A percentile compares a stretch with the other conserved stretches of the same genome.
These are phyloP conservation scores for Cremastinae sp. DNA, from an alignment of 2,888 invertebrate genomes.

Conservation along the genomic window DNA sequence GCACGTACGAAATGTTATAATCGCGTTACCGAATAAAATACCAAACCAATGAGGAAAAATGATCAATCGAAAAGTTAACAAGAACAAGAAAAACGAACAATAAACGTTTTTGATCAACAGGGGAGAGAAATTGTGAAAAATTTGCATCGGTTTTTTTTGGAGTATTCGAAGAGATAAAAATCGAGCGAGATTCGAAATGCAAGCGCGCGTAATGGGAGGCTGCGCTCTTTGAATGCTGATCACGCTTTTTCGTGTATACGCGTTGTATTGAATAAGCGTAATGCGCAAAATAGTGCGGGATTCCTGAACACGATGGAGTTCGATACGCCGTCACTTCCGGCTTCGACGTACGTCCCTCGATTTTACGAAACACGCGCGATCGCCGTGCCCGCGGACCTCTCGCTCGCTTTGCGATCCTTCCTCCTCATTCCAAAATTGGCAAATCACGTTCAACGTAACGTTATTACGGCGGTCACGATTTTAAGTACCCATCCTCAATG, in stretches of 20 bases:
- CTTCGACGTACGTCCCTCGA: conserved; percentile 28
- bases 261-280: conserved; percentile 25
- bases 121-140: neutral
- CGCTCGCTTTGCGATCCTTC: conserved; percentile 32
- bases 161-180: too few relatives aligned
- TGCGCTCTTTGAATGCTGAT: conserved; percentile 20
- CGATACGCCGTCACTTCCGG: conserved; percentile 46
- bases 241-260: conserved; percentile 11
- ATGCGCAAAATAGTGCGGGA: conserved; percentile 28
- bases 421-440: conserved; percentile 27
- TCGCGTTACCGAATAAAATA: too few relatives aligned
- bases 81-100: too few relatives aligned
- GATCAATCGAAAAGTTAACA: too few relatives aligned
- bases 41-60: too few relatives aligned
- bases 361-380: conserved; percentile 37
- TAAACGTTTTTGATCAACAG: too few relatives aligned
- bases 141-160: too few relatives aligned
- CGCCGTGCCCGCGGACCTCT: conserved; percentile 10
- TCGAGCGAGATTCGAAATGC: conserved; percentile 12
- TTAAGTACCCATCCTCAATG: conserved; percentile 22
- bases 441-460: conserved; percentile 32
- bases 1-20: too few relatives aligned
- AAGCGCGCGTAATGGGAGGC: too few relatives aligned
- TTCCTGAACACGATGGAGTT: conserved; percentile 26
- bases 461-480: conserved; percentile 29